Evolutionary conservation across 1,140 invertebrate species (phyloP).

Genomic region (Ditylenchus dipsaci): DNA sequence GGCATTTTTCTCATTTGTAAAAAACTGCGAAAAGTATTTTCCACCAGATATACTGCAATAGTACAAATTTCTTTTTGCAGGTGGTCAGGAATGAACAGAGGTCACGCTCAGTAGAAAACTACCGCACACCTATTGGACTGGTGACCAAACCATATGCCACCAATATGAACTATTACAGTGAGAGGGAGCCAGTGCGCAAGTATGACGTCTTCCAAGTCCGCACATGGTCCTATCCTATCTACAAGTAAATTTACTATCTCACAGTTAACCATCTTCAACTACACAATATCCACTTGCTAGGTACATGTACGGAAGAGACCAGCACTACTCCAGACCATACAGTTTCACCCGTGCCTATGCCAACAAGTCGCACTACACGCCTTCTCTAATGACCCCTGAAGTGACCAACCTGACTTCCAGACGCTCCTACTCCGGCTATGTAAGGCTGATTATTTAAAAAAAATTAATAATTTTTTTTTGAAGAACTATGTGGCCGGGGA

Average conservation of each 20-base stretch:
- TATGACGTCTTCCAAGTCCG: constrained; percentile 48
- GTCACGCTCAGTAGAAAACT: constrained; percentile 27
- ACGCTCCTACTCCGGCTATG: constrained; percentile 39
- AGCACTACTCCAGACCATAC: constrained; percentile 38
- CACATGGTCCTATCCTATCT: constrained; percentile 49
- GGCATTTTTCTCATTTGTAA: too few species aligned
- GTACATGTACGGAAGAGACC: constrained; percentile 46
- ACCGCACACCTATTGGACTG: constrained; percentile 33
- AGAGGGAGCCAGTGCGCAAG: constrained; percentile 43
- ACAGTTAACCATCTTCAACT: too few species aligned
- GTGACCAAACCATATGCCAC: constrained; percentile 44
- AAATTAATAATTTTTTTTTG: too few species aligned
- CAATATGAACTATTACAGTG: constrained; percentile 45
- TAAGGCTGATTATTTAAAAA: too few species aligned
- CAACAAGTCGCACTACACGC: constrained; percentile 42
- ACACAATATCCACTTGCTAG: constrained; percentile 17
- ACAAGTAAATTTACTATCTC: constrained; percentile 34
- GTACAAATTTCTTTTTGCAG: constrained; percentile 14
- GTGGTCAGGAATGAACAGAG: constrained; percentile 26
- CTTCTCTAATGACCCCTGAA: constrained; percentile 44
- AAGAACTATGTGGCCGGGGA: constrained; percentile 46
- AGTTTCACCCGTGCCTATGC: constrained; percentile 47
- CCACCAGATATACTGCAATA: too few species aligned
- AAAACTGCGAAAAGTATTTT: too few species aligned
- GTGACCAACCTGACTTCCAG: constrained; percentile 19